Conservation (phyloP, 2,113 vertebrate genomes). For the Sterrhoptilus dennistouni region DNA sequence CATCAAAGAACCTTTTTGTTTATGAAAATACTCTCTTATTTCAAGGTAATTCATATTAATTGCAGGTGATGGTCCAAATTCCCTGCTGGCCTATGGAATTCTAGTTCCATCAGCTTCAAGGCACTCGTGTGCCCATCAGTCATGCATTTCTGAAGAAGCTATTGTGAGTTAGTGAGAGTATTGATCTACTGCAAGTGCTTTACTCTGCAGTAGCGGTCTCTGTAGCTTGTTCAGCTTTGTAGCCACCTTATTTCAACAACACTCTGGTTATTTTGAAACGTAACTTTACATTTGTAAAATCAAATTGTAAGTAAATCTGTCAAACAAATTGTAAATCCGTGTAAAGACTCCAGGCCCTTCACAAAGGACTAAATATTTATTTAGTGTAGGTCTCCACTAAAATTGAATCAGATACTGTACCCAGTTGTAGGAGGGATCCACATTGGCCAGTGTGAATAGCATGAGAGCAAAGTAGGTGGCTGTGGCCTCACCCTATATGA, state of each 20-base stretch:
- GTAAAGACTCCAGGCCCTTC: rapidly evolving
- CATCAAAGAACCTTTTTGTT: background rate
- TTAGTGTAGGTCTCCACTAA: background rate
- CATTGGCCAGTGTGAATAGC: background rate
- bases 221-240: background rate
- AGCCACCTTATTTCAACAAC: background rate
- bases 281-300: background rate
- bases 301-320: background rate
- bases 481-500: background rate
- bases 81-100: background rate
- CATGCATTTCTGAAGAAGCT: background rate
- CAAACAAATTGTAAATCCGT: background rate
- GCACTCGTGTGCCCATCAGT: background rate
- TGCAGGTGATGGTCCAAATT: background rate
- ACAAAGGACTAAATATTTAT: background rate
- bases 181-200: background rate
- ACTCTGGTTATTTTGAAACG: background rate
- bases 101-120: background rate
- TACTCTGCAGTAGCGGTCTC: background rate
- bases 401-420: background rate
- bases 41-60: background rate
- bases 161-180: background rate
- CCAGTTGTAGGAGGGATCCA: background rate
- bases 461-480: background rate
- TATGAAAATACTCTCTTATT: background rate